These are phyloP conservation scores for Adoxophyes honmai DNA, from an alignment of 1,140 invertebrate species.

Conservation along the genomic window DNA sequence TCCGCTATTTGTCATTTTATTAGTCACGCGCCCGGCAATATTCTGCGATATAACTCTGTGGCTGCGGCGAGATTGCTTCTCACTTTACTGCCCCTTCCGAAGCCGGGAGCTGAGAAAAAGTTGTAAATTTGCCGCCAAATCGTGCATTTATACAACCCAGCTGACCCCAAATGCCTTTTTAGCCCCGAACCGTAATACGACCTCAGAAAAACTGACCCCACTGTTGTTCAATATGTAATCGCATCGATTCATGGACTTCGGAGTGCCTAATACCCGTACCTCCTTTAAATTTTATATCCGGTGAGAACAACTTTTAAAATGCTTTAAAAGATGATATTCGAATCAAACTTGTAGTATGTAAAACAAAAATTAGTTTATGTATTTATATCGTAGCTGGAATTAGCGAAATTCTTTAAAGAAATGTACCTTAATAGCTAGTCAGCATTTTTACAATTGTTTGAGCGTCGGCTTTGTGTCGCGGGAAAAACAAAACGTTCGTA, in stretches of 20 bases:
- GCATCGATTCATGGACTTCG: background rate
- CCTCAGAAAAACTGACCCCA: constrained; percentile 44
- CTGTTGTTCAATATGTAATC: constrained; percentile 19
- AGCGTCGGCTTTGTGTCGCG: too few species aligned
- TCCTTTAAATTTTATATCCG: too few species aligned
- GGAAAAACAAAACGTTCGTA: too few species aligned
- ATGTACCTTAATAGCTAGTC: too few species aligned
- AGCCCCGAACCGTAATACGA: constrained; percentile 47
- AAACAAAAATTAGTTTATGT: too few species aligned
- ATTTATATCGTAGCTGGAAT: too few species aligned
- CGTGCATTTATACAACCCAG: constrained; percentile 62
- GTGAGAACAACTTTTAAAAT: too few species aligned
- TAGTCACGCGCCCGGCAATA: constrained; percentile 68
- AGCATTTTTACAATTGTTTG: too few species aligned
- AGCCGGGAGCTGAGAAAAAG: constrained; percentile 58
- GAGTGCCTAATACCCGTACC: too few species aligned
- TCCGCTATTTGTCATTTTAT: constrained; percentile 72
- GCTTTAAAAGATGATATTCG: too few species aligned
- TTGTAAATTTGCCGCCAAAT: constrained; percentile 72
- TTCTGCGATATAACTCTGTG: constrained; percentile 68
- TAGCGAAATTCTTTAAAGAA: too few species aligned
- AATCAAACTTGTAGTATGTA: too few species aligned
- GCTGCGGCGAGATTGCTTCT: constrained; percentile 67
- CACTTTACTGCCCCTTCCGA: constrained; percentile 64
- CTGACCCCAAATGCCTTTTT: constrained; percentile 49